These are phyloP conservation scores for Lasiommata megera DNA, from an alignment of 2,888 invertebrate species.

Conservation along the genomic window DNA sequence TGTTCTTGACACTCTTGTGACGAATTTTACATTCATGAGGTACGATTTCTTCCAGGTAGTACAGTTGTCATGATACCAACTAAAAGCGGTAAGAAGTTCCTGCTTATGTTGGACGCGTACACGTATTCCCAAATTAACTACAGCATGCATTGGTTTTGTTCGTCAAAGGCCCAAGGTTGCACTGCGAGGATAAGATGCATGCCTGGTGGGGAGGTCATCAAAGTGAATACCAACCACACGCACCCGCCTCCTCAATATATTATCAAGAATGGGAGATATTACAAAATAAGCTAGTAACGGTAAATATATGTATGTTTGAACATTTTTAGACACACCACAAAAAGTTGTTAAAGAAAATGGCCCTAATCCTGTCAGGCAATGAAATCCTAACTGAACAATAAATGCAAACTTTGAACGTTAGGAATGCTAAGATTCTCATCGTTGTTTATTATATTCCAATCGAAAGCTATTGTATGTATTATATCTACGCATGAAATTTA, in stretches of 20 bases:
- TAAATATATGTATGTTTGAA: neutral
- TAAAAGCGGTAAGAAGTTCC: conserved; percentile 45
- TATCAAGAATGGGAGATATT: conserved; percentile 33
- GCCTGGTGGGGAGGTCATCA: conserved; percentile 29
- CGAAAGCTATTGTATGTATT: too few relatives aligned
- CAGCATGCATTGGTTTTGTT: conserved; percentile 45
- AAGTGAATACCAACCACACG: conserved; percentile 36
- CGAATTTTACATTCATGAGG: neutral
- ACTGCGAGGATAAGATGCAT: conserved; percentile 35
- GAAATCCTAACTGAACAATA: too few relatives aligned
- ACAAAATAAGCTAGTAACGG: conserved; percentile 30
- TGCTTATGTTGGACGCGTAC: conserved; percentile 45
- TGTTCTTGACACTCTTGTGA: too few relatives aligned
- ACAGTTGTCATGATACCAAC: conserved; percentile 43
- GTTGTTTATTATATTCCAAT: too few relatives aligned
- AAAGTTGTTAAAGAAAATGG: too few relatives aligned
- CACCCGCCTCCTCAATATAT: conserved; percentile 40
- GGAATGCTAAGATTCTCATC: too few relatives aligned
- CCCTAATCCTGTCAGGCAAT: too few relatives aligned
- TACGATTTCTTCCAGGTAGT: conserved; percentile 16
- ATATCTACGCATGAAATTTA: too few relatives aligned
- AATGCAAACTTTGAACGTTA: too few relatives aligned
- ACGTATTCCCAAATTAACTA: conserved; percentile 49
- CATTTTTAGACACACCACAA: neutral
- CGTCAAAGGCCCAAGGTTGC: conserved; percentile 44